Base-by-base conservation (phyloP, 2,113 vertebrate species). In the Burhinus bistriatus region DNA sequence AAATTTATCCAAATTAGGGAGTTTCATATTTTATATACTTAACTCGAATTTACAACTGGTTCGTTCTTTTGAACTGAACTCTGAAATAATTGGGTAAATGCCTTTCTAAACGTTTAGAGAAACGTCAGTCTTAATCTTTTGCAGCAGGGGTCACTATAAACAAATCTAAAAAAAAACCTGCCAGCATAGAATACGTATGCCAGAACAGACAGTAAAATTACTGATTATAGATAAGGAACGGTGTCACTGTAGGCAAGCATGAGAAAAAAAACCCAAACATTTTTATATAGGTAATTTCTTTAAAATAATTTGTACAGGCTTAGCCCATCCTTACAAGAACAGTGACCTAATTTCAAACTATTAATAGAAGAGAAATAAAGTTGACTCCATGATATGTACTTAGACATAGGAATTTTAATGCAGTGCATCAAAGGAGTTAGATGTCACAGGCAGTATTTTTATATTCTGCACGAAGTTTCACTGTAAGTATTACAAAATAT, bases 61-160 rank as follows among this genome's bases (percentile, higher is more conserved):
- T 66, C 6, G 42, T 77, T 91, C 70, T 86, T 93, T 88, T 80
- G 51, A 91, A 73, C 45, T 73, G 49, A 93, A 79, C 45, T 55
- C 71, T 58, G 49, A 93, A 96, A 91, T 75, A 90, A 93, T 42
- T 70, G 59, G 66, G 59, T 90, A 93, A 83, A 87, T 34, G 47
- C 58, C 54, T 92, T 70, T 96, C 59, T 59, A 80, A 72, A 91
- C 58, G 29, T 73, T 93, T 88, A 95, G n/a, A 90, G 75, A 93
- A 89, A 95, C 0, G 3, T 94, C 89, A 86, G 23, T 66, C 89
- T 92, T 92, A 95, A 88, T 94, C 78, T 88, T 85, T 90, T 93
- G 89, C 94, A 96, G 94, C 87, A 96, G 95, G 79, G 95, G 91
- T 97, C 93, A 96, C 82, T 96, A 89, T 75, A 93, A 97, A 96